Evolutionary conservation across 2,113 vertebrate genomes (phyloP), one percentile per base, ranked within the genome.

Genomic region (Muscicapa adusta): DNA sequence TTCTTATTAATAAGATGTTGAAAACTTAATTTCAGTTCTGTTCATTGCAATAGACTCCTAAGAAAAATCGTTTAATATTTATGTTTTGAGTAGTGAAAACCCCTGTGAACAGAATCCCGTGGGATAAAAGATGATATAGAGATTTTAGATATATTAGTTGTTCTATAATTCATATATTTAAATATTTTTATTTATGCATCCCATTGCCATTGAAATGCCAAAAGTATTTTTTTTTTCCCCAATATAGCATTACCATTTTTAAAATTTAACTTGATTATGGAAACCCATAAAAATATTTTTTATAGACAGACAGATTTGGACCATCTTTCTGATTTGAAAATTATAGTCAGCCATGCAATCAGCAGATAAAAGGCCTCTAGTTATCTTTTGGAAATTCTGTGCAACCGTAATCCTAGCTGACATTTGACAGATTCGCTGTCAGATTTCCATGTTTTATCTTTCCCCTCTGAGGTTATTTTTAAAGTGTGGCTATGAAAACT

Each of bases 401-500:
- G 45, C 72, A 72, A 76, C 56, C 17, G 4, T 88, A 94, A 92
- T 80, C 63, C 66, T 76, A 85, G 60, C 24, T 94, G 71, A 65
- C 34, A 95, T 66, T 92, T 93, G 87, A 87, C 75, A 79, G 77
- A 78, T 86, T 92, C 65, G 75, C n/a, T 88, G 50, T 92, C 57
- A 94, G 51, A 79, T 87, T 96, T 91, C 76, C 74, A 56, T 89
- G 73, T 68, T 94, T 96, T 93, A 80, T 88, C 60, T 95, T 92
- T 79, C 19, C 17, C 54, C 14, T 83, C 90, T 62, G 54, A 92
- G 67, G 28, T 94, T 92, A 74, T 85, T 97, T 93, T 94, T 82
- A 91, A 93, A 93, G 18, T 15, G 28, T 94, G 56, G 11, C 50
- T 81, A 60, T 73, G 63, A 96, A 95, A 83, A 62, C 6, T 54